These are phyloP conservation scores for Yponomeuta evonymella DNA, from an alignment of 2,888 invertebrate genomes.

Conservation along the genomic window DNA sequence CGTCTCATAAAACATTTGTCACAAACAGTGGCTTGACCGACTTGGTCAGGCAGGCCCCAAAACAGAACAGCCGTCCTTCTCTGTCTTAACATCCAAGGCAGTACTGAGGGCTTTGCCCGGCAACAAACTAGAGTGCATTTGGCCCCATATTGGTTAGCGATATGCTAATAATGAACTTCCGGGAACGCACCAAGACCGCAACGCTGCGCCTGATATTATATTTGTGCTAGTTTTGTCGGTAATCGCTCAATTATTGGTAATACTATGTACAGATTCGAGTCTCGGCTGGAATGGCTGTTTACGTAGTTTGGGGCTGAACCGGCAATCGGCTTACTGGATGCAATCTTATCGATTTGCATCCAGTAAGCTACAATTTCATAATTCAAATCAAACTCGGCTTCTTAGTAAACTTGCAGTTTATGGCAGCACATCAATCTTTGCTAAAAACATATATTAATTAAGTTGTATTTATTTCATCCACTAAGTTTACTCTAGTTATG, in stretches of 20 bases:
- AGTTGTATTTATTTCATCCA: no score
- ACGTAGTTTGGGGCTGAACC: neutral
- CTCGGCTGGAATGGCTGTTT: neutral
- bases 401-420: no score
- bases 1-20: no score
- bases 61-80: neutral
- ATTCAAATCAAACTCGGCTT: no score
- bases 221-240: neutral
- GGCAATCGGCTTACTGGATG: neutral
- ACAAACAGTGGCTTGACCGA: no score
- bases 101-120: neutral
- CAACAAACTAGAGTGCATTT: conserved; percentile 3
- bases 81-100: neutral
- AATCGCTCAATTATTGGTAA: conserved; percentile 6
- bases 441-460: no score
- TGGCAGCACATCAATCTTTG: no score
- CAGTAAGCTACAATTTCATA: no score
- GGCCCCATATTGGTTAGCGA: neutral
- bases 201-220: neutral
- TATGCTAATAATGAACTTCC: conserved; percentile 6
- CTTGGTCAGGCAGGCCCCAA: no score
- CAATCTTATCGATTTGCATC: no score
- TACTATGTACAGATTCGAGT: neutral
- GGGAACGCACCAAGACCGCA: neutral
- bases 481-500: no score